These are phyloP conservation scores for Acrossocheilus wenchowensis DNA, from an alignment of 2,797 vertebrate genomes.

Conservation along the genomic window DNA sequence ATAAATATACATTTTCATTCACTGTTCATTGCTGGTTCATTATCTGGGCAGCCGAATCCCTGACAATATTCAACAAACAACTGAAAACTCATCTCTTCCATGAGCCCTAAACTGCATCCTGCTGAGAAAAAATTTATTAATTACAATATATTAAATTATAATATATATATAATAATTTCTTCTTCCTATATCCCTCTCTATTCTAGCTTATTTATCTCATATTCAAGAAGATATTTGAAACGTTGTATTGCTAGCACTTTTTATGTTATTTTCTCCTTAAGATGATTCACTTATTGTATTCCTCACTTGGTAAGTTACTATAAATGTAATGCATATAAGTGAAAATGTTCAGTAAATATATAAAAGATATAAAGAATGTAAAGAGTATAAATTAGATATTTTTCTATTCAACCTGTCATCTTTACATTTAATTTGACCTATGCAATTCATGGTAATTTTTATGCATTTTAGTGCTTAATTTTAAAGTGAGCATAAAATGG, in stretches of 20 bases:
- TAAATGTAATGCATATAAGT: background rate
- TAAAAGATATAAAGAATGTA: background rate
- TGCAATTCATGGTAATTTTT: background rate
- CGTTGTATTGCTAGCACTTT: background rate
- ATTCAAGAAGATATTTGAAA: background rate
- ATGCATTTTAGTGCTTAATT: background rate
- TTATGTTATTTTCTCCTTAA: background rate
- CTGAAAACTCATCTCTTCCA: background rate
- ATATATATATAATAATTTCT: background rate
- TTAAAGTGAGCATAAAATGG: background rate
- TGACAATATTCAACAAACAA: background rate
- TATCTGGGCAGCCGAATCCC: background rate
- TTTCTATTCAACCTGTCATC: background rate
- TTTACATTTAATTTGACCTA: background rate
- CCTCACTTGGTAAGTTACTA: background rate
- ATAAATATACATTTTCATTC: background rate
- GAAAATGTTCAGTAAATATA: background rate
- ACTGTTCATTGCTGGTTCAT: background rate
- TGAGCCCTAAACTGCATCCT: background rate
- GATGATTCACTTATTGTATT: background rate
- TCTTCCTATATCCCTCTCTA: background rate
- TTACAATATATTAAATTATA: too few species aligned
- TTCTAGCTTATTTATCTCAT: background rate
- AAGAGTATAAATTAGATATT: background rate
- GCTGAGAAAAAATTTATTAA: background rate